phyloP scores from a whole-genome alignment of 2,113 vertebrate genomes.

The Heloderma charlesbogerti region DNA sequence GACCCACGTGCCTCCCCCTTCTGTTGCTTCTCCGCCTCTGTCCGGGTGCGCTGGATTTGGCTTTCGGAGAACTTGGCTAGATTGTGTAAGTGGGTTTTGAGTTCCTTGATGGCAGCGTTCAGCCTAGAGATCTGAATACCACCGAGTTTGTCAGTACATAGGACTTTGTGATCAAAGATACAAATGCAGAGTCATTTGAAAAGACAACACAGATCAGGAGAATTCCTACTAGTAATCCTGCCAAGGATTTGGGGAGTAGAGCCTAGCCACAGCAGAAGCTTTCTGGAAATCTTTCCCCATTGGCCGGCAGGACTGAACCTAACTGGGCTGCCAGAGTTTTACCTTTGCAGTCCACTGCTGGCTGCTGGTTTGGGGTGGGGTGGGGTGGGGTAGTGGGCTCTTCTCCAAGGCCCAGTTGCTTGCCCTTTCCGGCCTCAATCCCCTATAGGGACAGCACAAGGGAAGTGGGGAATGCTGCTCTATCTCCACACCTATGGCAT shows the following conservation, averaged over 20 bases:
- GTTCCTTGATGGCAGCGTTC: slow-evolving; percentile 72
- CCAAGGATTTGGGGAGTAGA: background rate
- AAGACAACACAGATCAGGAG: background rate
- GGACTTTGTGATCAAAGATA: no score
- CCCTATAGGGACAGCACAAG: background rate
- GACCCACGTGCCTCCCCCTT: slow-evolving; percentile 68
- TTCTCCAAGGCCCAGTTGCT: background rate
- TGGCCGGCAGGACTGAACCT: background rate
- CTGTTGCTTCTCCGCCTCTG: slow-evolving; percentile 72
- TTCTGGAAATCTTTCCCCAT: background rate
- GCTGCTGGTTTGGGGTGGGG: background rate
- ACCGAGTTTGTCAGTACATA: no score
- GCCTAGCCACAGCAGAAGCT: no score
- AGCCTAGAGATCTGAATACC: slow-evolving; percentile 78
- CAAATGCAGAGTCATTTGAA: background rate
- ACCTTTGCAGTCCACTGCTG: background rate
- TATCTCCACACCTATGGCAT: background rate
- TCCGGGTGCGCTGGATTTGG: slow-evolving; percentile 62
- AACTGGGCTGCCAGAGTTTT: background rate
- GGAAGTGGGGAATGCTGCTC: no score
- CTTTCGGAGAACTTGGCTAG: slow-evolving; percentile 64
- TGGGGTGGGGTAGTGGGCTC: background rate
- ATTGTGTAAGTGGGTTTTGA: slow-evolving; percentile 76
- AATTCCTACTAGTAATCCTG: background rate
- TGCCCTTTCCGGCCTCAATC: background rate